A percentile compares a stretch with the other conserved stretches of the same genome.
Conservation (phyloP, 2,888 invertebrate species). For the Pyrocoelia pectoralis region DNA sequence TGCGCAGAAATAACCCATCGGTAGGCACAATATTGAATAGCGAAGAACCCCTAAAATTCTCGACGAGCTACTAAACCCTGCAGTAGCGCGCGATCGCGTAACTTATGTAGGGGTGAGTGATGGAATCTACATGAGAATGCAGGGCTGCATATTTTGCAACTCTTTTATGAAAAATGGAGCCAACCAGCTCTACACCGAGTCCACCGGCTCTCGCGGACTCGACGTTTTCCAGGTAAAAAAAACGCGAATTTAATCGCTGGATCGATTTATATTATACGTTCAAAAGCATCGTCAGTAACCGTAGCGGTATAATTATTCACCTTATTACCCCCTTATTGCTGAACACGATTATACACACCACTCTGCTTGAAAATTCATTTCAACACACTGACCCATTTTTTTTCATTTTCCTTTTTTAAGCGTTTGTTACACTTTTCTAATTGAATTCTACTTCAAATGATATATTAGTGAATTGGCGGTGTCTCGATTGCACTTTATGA, state of each 20-base stretch:
- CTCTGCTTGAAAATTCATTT: conserved; percentile 12
- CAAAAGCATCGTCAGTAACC: conserved; percentile 12
- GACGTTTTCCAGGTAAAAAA: conserved; percentile 56
- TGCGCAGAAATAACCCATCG: conserved; percentile 44
- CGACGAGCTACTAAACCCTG: conserved; percentile 33
- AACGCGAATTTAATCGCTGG: conserved; percentile 33
- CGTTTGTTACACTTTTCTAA: background rate
- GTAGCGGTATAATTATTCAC: conserved; percentile 18
- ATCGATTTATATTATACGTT: conserved; percentile 41
- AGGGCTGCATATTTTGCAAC: conserved; percentile 30
- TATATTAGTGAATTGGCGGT: background rate
- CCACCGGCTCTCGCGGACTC: conserved; percentile 57
- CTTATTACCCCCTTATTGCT: conserved; percentile 18
- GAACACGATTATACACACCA: conserved; percentile 23
- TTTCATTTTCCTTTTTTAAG: conserved; percentile 3
- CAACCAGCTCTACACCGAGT: conserved; percentile 58
- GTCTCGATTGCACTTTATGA: background rate
- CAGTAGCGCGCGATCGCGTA: conserved; percentile 36
- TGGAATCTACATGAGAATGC: conserved; percentile 40
- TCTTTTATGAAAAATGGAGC: conserved; percentile 52
- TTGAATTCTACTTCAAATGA: background rate
- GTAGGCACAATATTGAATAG: conserved; percentile 46
- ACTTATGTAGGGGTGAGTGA: conserved; percentile 32
- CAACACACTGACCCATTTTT: conserved; percentile 28
- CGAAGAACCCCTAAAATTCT: conserved; percentile 43